Evolutionary conservation across 2,888 invertebrate genomes (phyloP).

Genomic region (Lasioglossum leucozonium): DNA sequence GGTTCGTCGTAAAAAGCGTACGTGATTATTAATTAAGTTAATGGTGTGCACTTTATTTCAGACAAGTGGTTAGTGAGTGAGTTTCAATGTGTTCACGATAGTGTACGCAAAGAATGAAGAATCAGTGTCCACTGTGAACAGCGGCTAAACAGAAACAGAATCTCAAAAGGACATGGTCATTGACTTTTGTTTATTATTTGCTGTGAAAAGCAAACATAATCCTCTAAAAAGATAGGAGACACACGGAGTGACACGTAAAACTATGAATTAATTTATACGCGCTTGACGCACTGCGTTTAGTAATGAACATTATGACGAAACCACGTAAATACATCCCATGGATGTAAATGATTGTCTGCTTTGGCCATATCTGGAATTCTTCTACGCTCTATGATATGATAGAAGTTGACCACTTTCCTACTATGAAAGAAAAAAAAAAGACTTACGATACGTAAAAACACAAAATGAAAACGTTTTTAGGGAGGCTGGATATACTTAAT

Average conservation of each 20-base stretch:
- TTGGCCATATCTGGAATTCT: constrained; percentile 79
- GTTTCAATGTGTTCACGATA: constrained; percentile 79
- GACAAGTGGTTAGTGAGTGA: constrained; percentile 82
- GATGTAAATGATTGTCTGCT: constrained; percentile 80
- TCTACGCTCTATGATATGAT: constrained; percentile 80
- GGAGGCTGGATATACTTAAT: constrained; percentile 80
- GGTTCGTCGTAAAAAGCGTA: background rate
- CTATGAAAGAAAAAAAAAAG: constrained; percentile 69
- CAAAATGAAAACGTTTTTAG: constrained; percentile 75
- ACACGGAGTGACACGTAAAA: constrained; percentile 68
- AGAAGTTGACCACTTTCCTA: constrained; percentile 82
- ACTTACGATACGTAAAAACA: constrained; percentile 73
- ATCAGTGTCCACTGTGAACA: constrained; percentile 73
- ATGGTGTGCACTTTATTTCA: constrained; percentile 64
- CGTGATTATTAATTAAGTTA: constrained; percentile 14
- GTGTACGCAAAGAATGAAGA: constrained; percentile 74
- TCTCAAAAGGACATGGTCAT: constrained; percentile 61
- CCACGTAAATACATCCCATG: constrained; percentile 80
- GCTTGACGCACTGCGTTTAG: constrained; percentile 75
- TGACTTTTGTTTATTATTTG: constrained; percentile 74
- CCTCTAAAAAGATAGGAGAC: constrained; percentile 65
- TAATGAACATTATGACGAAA: constrained; percentile 76
- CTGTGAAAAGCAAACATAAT: constrained; percentile 73
- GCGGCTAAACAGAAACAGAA: constrained; percentile 65
- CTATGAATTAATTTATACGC: constrained; percentile 77